Base-by-base conservation (phyloP, 2,797 vertebrate species). In the Acrossocheilus wenchowensis region DNA sequence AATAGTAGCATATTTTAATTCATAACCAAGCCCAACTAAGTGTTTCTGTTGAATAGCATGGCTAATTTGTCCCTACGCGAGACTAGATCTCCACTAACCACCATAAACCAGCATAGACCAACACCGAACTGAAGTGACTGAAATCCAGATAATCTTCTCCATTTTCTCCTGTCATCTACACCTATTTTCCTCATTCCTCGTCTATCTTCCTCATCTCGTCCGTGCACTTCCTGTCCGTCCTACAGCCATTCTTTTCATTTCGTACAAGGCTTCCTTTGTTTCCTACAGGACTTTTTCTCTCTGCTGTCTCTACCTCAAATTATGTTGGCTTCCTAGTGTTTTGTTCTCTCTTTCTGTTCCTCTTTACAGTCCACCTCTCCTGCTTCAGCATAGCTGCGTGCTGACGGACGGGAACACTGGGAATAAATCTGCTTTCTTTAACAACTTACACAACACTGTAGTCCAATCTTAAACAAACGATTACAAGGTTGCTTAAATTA, bases 131-230 rank as follows among this genome's bases (percentile, higher is more conserved):
- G 11, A 57, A 54, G n/a, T 14, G 6, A 45, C 8, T 21, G n/a
- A 34, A 75, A 75, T 12, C 8, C 11, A 9, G 48, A 75, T 17
- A 8, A 75, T 52, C 26, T 68, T 81, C 45, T 81, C 45, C 80
- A 75, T 52, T 43, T 68, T 81, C 45, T 81, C 45, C 80, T 52
- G 26, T 81, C 78, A 66, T 66, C 80, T 39, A 50, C 12, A 81
- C 34, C 80, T 69, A 3, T 81, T 81, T 69, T 39, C 80, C 64
- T 52, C 80, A 50, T 81, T 50, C 80, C 64, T 36, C 1, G 2
- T 17, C 19, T 54, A 69, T 66, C 64, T 34, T 66, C 14, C 30
- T 66, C 30, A 54, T 81, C 80, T 50, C 30, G 23, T 2, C 64
- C 17, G 26, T 34, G 64, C 64, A 34, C 80, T 52, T 81, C 64